Evolutionary conservation across 2,113 vertebrate genomes (phyloP).

Genomic region (Strix uralensis): DNA sequence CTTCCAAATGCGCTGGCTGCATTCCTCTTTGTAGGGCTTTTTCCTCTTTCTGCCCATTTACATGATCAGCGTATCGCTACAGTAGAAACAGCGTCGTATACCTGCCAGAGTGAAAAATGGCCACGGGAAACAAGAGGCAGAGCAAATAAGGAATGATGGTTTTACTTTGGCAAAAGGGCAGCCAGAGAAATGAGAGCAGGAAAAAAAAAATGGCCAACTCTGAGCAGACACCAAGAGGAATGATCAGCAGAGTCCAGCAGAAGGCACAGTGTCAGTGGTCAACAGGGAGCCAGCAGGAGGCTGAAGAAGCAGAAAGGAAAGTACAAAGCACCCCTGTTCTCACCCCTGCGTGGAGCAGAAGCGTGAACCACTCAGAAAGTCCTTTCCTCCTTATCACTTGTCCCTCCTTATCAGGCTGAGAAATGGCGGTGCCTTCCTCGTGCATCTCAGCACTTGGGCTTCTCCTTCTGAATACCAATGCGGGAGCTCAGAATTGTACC

Average conservation of each 20-base stretch:
- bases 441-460: not conserved
- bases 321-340: not conserved
- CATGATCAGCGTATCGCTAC: not conserved
- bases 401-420: not conserved
- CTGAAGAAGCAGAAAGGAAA: not conserved
- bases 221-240: not conserved
- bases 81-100: not conserved
- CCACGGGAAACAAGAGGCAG: not conserved
- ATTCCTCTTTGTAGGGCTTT: not conserved
- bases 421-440: not conserved
- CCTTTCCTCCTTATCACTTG: not conserved
- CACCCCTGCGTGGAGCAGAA: not conserved
- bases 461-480: not conserved
- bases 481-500: not conserved
- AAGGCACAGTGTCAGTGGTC: fast-evolving
- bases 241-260: not conserved
- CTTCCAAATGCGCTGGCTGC: not conserved
- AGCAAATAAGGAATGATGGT: not conserved
- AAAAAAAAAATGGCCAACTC: not conserved
- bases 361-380: not conserved
- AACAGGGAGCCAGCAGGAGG: not conserved
- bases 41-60: not conserved
- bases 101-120: not conserved
- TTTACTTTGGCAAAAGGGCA: not conserved
- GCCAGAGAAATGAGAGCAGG: not conserved